These are phyloP conservation scores for Zosterops lateralis DNA, from an alignment of 2,113 vertebrate species.

Conservation along the genomic window DNA sequence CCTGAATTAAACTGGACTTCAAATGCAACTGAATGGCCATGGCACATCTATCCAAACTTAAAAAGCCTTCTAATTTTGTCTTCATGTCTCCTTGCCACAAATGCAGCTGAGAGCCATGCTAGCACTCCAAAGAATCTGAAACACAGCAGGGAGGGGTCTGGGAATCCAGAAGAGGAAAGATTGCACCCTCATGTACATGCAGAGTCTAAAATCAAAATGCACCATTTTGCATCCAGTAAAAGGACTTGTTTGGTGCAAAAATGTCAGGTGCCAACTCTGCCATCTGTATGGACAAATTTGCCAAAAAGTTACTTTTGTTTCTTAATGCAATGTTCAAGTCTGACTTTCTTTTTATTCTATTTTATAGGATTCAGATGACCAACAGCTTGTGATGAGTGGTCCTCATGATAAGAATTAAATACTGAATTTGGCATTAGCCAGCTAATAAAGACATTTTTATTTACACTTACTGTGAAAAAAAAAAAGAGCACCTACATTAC, in stretches of 20 bases:
- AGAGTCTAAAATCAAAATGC: background rate
- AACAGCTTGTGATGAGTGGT: slow-evolving; percentile 55
- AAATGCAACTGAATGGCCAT: background rate
- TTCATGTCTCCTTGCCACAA: background rate
- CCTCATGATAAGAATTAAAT: slow-evolving; percentile 47
- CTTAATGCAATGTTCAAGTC: background rate
- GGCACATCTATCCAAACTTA: fast-evolving
- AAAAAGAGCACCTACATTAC: background rate
- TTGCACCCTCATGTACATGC: background rate
- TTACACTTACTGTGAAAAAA: background rate
- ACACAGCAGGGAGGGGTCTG: background rate
- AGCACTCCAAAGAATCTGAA: background rate
- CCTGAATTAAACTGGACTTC: background rate
- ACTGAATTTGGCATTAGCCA: background rate
- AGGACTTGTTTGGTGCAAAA: background rate
- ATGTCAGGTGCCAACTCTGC: background rate
- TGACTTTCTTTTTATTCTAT: background rate
- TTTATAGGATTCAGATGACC: slow-evolving; percentile 68
- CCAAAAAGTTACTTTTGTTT: background rate
- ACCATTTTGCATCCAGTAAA: background rate
- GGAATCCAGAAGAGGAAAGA: background rate
- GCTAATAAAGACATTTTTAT: background rate
- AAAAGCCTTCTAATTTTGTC: background rate
- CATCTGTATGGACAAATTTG: background rate
- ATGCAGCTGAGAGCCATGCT: fast-evolving